Conservation (phyloP, 2,113 vertebrate species). For the Syrmaticus mikado region DNA sequence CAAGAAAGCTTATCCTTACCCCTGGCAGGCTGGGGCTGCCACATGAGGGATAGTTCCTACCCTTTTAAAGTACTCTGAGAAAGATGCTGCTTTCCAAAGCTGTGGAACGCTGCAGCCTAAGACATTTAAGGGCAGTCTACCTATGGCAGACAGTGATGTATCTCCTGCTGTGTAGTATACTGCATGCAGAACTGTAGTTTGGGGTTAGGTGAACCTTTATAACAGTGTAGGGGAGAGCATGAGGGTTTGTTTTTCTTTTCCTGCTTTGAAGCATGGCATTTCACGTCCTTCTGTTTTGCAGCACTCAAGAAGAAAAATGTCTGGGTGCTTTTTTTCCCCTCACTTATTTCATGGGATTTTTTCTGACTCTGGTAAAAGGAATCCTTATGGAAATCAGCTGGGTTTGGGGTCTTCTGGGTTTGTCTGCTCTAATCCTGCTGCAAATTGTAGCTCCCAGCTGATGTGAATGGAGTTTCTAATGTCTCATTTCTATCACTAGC, state of each 20-base stretch:
- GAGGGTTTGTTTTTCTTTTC: not conserved
- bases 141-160: not conserved
- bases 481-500: not conserved
- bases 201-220: not conserved
- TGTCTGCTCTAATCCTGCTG: not conserved
- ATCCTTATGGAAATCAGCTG: not conserved
- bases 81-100: not conserved
- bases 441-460: not conserved
- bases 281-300: not conserved
- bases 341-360: not conserved
- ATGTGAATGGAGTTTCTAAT: not conserved
- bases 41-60: not conserved
- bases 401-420: not conserved
- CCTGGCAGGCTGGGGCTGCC: no score
- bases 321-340: not conserved
- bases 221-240: accelerated
- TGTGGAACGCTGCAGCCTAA: not conserved
- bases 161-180: not conserved
- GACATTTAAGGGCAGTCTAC: not conserved
- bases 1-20: not conserved
- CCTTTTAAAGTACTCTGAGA: no score
- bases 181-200: not conserved
- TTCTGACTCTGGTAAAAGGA: not conserved
- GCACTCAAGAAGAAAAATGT: not conserved
- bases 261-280: not conserved